Conservation (phyloP, 2,797 vertebrate genomes). For the Poecilia velifera region DNA sequence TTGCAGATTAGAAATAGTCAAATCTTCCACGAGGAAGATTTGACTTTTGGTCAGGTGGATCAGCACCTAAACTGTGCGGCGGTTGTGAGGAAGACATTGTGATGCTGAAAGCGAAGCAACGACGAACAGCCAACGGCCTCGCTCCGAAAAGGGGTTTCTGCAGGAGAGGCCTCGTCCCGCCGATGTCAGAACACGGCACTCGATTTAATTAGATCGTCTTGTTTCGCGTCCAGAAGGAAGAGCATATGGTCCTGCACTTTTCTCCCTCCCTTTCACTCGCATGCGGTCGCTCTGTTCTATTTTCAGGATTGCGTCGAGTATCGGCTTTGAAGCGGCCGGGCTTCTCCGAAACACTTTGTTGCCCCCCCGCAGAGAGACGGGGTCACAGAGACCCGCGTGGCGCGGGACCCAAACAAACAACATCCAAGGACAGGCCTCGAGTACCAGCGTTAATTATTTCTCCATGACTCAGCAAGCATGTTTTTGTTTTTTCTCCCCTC, state of each 20-base stretch:
- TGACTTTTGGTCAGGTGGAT: not conserved
- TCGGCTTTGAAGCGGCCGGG: slow-evolving; percentile 60
- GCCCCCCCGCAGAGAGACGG: slow-evolving; percentile 53
- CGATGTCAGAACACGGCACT: slow-evolving; percentile 65
- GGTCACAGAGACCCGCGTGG: slow-evolving; percentile 60
- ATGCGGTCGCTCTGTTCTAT: slow-evolving; percentile 69
- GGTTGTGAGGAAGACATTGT: slow-evolving; percentile 14
- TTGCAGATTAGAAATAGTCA: slow-evolving; percentile 26
- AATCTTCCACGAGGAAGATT: not conserved
- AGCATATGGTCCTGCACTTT: slow-evolving; percentile 72
- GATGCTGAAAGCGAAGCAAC: slow-evolving; percentile 1
- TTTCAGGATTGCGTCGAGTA: slow-evolving; percentile 53
- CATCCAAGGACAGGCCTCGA: slow-evolving; percentile 60
- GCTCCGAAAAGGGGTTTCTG: slow-evolving; percentile 56
- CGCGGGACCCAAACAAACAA: slow-evolving; percentile 50
- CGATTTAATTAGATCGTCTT: slow-evolving; percentile 75
- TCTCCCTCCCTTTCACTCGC: slow-evolving; percentile 34
- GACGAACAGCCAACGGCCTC: slow-evolving; percentile 30
- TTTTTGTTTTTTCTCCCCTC: not conserved
- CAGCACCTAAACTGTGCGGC: not conserved
- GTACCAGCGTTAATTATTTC: slow-evolving; percentile 62
- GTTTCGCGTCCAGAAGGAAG: slow-evolving; percentile 70
- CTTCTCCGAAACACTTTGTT: slow-evolving; percentile 44
- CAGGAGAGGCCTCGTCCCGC: slow-evolving; percentile 60
- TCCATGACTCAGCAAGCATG: slow-evolving; percentile 29